A percentile compares a stretch with the other conserved stretches of the same genome.
Evolutionary conservation across 2,113 vertebrate species (phyloP).

Genomic region (Sitta europaea): DNA sequence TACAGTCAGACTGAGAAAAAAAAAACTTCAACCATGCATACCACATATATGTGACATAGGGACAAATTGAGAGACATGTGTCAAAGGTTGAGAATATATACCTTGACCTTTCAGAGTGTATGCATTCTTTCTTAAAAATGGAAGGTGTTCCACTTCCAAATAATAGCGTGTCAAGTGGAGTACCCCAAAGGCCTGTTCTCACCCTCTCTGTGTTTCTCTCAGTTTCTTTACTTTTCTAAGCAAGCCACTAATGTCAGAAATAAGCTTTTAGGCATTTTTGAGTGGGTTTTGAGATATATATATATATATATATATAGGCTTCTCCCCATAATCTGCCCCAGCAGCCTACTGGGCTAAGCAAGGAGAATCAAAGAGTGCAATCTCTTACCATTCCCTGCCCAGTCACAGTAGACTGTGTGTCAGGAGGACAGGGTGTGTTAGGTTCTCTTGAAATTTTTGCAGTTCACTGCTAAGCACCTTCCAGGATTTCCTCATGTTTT

Average conservation of each 20-base stretch:
- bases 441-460: background rate
- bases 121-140: background rate
- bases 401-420: background rate
- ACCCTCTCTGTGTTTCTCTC: background rate
- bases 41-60: background rate
- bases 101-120: background rate
- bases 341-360: background rate
- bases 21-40: background rate
- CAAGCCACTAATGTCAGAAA: background rate
- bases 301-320: background rate
- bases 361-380: background rate
- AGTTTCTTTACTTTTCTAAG: background rate
- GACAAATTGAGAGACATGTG: background rate
- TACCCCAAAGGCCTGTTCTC: background rate
- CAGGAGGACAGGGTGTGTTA: background rate
- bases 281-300: background rate
- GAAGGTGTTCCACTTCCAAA: background rate
- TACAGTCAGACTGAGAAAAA: background rate
- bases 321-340: background rate
- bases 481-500: background rate
- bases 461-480: background rate
- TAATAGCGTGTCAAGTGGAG: background rate
- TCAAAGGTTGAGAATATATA: background rate
- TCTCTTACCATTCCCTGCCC: background rate
- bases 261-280: background rate